These are phyloP conservation scores for Eremophila alpestris DNA, from an alignment of 2,797 vertebrate genomes.

Conservation along the genomic window DNA sequence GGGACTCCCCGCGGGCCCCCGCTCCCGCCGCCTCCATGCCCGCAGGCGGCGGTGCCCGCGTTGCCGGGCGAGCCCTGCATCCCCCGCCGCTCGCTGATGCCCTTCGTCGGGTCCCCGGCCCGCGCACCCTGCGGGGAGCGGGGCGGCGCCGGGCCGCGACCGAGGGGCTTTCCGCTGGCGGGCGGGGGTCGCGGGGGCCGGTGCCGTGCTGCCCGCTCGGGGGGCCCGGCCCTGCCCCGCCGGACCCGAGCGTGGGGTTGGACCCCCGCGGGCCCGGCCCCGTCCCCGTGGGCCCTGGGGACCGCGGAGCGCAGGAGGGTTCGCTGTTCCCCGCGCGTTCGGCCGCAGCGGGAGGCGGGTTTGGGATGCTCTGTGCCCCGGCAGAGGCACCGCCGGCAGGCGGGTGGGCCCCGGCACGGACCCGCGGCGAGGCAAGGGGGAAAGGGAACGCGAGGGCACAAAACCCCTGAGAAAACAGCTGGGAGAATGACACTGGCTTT, in stretches of 20 bases:
- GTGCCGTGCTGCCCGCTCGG: neutral
- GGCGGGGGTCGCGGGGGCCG: neutral
- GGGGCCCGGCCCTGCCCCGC: neutral
- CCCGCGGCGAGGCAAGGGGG: accelerated
- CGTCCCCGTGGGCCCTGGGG: accelerated
- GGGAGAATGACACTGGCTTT: accelerated
- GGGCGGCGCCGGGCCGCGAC: neutral
- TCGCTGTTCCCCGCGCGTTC: neutral
- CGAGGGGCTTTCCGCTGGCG: neutral
- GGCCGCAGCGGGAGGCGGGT: accelerated
- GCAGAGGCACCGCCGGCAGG: neutral
- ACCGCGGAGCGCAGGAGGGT: accelerated
- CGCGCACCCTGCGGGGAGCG: neutral
- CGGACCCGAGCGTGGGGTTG: neutral
- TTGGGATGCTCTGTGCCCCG: neutral
- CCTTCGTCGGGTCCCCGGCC: neutral
- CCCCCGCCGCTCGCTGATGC: neutral
- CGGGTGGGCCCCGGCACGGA: neutral
- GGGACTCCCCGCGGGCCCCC: neutral
- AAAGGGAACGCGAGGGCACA: accelerated
- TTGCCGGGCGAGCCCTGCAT: neutral
- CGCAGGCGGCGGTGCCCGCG: neutral
- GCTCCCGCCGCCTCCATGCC: neutral
- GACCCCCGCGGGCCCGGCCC: neutral
- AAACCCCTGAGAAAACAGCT: accelerated